Evolutionary conservation across 2,888 invertebrate species (phyloP).

Genomic region (Nephrotoma guestfalica): DNA sequence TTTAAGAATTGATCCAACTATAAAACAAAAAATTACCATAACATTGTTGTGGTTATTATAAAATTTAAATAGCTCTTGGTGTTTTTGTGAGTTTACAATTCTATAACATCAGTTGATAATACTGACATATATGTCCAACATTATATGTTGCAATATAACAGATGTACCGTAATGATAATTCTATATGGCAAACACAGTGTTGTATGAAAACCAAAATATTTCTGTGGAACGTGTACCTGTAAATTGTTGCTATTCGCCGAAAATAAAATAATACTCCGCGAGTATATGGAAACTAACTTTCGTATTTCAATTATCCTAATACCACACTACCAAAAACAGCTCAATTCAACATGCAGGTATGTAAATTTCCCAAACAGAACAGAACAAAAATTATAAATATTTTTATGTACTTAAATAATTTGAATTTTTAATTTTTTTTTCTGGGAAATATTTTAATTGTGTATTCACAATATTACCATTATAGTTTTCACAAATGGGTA

Average conservation of each 20-base stretch:
- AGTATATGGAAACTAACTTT: not conserved
- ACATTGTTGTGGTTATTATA: not conserved
- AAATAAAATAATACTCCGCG: not conserved
- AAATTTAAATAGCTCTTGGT: not conserved
- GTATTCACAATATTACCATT: too few relatives aligned
- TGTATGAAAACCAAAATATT: not conserved
- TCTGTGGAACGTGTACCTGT: not conserved
- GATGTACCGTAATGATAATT: not conserved
- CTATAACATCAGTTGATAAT: not conserved
- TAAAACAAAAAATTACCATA: not conserved
- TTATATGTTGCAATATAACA: not conserved
- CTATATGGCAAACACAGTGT: not conserved
- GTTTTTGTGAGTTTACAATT: not conserved
- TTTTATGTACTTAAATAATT: too few relatives aligned
- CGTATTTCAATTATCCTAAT: not conserved
- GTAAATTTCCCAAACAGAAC: too few relatives aligned
- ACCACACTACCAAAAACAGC: not conserved
- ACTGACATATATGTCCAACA: not conserved
- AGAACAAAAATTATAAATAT: too few relatives aligned
- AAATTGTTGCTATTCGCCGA: not conserved
- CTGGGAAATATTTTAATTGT: too few relatives aligned
- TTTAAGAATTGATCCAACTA: not conserved
- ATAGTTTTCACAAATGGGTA: too few relatives aligned
- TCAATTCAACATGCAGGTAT: not conserved
- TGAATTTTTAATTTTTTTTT: too few relatives aligned